Evolutionary conservation across 2,797 vertebrate species (phyloP).

Genomic region (Galago senegalensis): DNA sequence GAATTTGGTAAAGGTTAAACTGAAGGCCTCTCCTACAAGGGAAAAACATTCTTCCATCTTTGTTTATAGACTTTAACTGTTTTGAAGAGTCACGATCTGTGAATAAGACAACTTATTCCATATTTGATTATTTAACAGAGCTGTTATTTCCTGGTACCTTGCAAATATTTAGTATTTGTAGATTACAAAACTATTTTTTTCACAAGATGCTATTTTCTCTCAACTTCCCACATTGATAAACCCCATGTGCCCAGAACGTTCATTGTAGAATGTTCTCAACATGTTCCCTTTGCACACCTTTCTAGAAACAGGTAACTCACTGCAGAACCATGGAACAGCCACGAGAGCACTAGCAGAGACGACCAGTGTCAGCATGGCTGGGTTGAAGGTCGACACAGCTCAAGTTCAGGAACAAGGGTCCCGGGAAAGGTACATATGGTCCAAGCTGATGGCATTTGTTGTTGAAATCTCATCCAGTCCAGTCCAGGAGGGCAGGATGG

Average conservation of each 20-base stretch:
- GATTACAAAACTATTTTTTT: slow-evolving; percentile 5
- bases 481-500: background rate
- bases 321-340: background rate
- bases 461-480: background rate
- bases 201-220: background rate
- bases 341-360: background rate
- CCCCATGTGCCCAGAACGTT: background rate
- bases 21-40: background rate
- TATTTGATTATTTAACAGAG: slow-evolving; percentile 21
- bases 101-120: background rate
- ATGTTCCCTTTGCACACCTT: slow-evolving; percentile 7
- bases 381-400: background rate
- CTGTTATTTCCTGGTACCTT: background rate
- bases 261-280: slow-evolving; percentile 9
- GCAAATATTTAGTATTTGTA: slow-evolving; percentile 15
- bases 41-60: slow-evolving; percentile 27
- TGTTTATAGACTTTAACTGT: background rate
- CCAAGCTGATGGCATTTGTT: background rate
- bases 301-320: slow-evolving; percentile 26
- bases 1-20: background rate
- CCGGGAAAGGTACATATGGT: background rate
- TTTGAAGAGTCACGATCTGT: background rate
- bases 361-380: background rate
- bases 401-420: background rate
- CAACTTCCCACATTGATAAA: background rate